phyloP scores from a whole-genome alignment of 2,797 vertebrate species.

The Lepus townsendii region DNA sequence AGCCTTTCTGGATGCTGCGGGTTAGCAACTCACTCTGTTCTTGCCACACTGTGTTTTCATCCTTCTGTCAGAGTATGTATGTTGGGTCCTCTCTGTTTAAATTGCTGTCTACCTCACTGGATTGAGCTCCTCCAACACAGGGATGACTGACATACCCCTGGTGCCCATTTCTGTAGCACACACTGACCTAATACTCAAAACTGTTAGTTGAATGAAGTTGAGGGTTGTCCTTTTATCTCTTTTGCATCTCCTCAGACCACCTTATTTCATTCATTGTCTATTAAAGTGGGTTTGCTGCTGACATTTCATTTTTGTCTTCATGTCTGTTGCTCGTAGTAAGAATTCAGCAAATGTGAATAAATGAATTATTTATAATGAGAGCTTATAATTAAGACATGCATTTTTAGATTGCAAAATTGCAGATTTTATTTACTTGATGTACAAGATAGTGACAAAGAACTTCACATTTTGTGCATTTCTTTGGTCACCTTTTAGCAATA shows the following conservation, averaged over 20 bases:
- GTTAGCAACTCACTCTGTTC: not conserved
- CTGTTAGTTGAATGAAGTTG: not conserved
- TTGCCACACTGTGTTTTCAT: not conserved
- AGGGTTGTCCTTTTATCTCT: not conserved
- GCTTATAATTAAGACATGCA: constrained; percentile 36
- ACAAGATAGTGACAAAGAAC: constrained; percentile 76
- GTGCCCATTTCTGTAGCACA: not conserved
- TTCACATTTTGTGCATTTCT: constrained; percentile 82
- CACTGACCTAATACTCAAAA: not conserved
- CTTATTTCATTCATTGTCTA: not conserved
- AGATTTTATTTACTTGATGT: constrained; percentile 76
- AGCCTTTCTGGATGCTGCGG: not conserved
- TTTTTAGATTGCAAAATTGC: constrained; percentile 70
- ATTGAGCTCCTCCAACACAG: not conserved
- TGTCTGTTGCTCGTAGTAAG: not conserved
- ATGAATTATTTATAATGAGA: constrained; percentile 20
- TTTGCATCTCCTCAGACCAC: not conserved
- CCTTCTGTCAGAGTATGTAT: not conserved
- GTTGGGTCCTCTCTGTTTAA: not conserved
- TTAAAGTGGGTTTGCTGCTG: constrained; percentile 33
- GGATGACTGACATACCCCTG: not conserved
- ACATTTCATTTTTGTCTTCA: constrained; percentile 18
- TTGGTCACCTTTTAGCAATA: constrained; percentile 59
- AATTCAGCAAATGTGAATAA: constrained; percentile 24
- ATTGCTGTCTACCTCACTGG: not conserved